Percentiles rank a stretch among this genome's conserved stretches.
phyloP scores from a whole-genome alignment of 2,113 vertebrate species.

The Bubo scandiacus region DNA sequence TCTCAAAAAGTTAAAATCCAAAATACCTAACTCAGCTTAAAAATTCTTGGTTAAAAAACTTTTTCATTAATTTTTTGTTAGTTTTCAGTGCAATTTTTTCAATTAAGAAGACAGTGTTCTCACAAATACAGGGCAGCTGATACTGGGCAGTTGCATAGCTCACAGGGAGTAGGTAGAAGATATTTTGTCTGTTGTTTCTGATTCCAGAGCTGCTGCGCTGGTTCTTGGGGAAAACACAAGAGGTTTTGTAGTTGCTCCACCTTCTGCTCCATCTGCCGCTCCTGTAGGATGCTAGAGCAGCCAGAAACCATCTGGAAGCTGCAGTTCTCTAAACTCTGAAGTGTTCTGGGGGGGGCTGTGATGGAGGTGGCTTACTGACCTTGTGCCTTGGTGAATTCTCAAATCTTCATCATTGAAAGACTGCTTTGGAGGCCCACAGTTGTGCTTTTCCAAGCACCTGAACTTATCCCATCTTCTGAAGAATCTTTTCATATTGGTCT shows the following conservation, averaged over 20 bases:
- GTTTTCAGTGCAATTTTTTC: neutral
- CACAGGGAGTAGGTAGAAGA: neutral
- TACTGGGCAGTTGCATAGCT: neutral
- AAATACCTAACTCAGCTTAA: neutral
- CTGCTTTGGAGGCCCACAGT: neutral
- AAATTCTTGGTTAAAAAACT: neutral
- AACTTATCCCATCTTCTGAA: neutral
- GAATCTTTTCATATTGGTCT: neutral
- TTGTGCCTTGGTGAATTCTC: neutral
- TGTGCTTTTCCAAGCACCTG: neutral
- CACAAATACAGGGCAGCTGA: neutral
- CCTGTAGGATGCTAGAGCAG: neutral
- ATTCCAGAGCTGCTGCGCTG: neutral
- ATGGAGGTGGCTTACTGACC: neutral
- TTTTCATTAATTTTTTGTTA: neutral
- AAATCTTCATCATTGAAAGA: neutral
- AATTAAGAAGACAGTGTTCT: neutral
- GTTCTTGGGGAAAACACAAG: neutral
- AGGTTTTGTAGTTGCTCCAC: neutral
- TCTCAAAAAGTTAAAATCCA: neutral
- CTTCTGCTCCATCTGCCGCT: neutral
- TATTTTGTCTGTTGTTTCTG: neutral
- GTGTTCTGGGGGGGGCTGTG: neutral
- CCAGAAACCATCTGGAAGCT: neutral
- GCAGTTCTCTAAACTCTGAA: neutral